Evolutionary conservation across 2,113 vertebrate genomes (phyloP), one percentile per base, ranked within the genome.

Genomic region (Heterotilapia buettikoferi): DNA sequence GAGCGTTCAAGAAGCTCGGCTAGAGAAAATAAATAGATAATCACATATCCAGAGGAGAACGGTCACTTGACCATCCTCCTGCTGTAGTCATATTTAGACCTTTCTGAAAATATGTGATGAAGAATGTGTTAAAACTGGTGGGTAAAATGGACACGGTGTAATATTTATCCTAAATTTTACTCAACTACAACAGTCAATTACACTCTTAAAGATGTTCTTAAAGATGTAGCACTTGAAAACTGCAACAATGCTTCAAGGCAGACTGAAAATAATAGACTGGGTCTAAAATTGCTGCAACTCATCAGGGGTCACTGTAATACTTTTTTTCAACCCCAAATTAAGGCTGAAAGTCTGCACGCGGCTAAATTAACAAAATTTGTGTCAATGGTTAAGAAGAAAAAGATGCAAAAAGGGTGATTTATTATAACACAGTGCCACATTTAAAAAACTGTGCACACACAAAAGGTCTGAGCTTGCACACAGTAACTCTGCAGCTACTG

Each of bases 1-100:
- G 99, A 93, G 99, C 98, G 2, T 98, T 99, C 85, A 99, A 96
- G 95, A 99, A 99, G 87, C 97, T 96, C 92, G 97, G 97, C 97
- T 98, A 93, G 57, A 88, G 24, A 14, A 31, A 47, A 82, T 36
- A 61, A 45, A 86, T 16, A 88, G n/a, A 54, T 1, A 8, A 43
- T 14, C 19, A 85, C 26, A 82, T 5, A n/a, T 29, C 7, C 12
- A 21, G 5, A 82, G 85, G n/a, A 38, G 14, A 33, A 18, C n/a
- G 66, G 40, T 24, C 8, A 45, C 18, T 40, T 54, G 52, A n/a
- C 19, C n/a, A 54, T 21, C 18, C 19, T 53, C 8, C 71, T 31
- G 43, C 43, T 78, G 9, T 78, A 52, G 18, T 50, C 24, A 50
- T 31, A 78, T 31, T 78, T 45, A 31, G 29, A 54, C n/a, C 1